Base-by-base conservation (phyloP, 2,888 invertebrate genomes). In the Embidobia sp. region DNA sequence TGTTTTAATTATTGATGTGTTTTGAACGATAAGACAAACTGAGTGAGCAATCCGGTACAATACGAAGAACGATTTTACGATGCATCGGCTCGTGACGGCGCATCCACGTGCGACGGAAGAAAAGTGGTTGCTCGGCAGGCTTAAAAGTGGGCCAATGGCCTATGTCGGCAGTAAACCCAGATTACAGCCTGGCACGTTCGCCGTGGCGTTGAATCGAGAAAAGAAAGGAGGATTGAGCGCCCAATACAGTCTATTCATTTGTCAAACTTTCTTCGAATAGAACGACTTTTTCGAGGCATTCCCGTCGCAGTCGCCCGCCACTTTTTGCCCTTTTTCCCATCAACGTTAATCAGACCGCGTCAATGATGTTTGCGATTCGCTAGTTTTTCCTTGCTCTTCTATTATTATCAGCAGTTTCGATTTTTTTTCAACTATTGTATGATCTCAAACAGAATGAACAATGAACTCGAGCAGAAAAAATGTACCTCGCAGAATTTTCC, bases 81-180 rank as follows among this genome's bases (percentile, higher is more conserved):
- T 69, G 75, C 79, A 75, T 79, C 75, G 53, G 77, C 77, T 70
- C 80, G 78, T 75, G 80, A 78, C 79, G 74, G 51, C 69, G 70
- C 79, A 77, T 79, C 77, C 80, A 80, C 81, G 76, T 75, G 81
- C 80, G 81, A 83, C 83, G 80, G 80, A 80, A 82, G 82, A 82
- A 85, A 85, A 85, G 85, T 83, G 81, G 81, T 78, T 55, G 67
- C 48, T 49, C 31, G 64, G 53, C 70, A 27, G 49, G 48, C 73
- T 76, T 69, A 81, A 85, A 86, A 86, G 85, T 85, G 82, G 86
- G 85, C 84, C 86, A 85, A 82, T 82, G 82, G 82, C 83, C 78
- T 63, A 81, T 80, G 83, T 77, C 72, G 80, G 82, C 80, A 81
- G 83, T 85, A 86, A 85, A 85, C 84, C 84, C 84, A 82, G 85